Evolutionary conservation across 2,113 vertebrate species (phyloP).

Genomic region (Cyanistes caeruleus): DNA sequence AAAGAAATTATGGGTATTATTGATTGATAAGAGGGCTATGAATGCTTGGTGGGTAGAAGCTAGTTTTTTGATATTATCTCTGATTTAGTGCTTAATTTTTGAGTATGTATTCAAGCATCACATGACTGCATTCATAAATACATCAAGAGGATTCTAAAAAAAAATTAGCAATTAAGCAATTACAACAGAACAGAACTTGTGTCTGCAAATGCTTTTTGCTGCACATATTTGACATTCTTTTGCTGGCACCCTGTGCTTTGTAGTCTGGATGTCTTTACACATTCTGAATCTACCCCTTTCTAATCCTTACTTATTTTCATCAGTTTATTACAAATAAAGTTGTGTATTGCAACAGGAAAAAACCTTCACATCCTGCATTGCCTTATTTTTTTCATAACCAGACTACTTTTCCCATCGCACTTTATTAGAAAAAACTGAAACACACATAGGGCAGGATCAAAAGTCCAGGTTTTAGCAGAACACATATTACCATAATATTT

Average conservation of each 20-base stretch:
- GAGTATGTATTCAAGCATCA: neutral
- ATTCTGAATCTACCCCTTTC: neutral
- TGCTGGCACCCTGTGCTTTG: neutral
- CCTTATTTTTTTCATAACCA: neutral
- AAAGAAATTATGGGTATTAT: neutral
- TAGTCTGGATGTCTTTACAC: neutral
- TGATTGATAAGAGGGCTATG: neutral
- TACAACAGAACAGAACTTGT: slow-evolving; percentile 7
- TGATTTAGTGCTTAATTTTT: neutral
- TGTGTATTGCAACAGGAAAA: neutral
- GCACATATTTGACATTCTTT: slow-evolving; percentile 21
- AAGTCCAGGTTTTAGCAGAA: slow-evolving; percentile 5
- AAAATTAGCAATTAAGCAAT: slow-evolving; percentile 12
- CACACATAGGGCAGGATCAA: neutral
- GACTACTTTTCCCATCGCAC: neutral
- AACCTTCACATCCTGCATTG: neutral
- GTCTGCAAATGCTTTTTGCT: slow-evolving; percentile 16
- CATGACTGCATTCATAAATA: neutral
- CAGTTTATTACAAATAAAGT: neutral
- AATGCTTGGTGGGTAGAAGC: neutral
- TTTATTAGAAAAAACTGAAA: neutral
- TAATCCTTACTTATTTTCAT: slow-evolving; percentile 23
- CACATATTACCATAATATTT: neutral
- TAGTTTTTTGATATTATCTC: neutral
- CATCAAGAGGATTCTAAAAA: slow-evolving; percentile 6